Conservation (phyloP, 2,888 invertebrate species). For the Lycocerus yunnanus region DNA sequence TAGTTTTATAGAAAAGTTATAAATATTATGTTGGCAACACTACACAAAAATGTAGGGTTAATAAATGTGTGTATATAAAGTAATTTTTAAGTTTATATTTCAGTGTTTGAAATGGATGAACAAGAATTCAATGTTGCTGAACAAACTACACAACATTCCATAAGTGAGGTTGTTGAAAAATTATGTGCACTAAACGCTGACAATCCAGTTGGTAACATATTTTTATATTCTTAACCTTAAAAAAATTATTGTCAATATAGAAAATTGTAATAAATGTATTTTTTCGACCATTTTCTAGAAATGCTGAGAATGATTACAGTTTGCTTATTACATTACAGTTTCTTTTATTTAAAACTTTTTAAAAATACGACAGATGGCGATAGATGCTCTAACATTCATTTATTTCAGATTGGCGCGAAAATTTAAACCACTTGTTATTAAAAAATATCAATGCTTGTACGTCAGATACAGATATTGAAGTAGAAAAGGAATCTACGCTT, state of each 20-base stretch:
- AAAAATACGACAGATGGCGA: neutral
- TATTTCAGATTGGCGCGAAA: neutral
- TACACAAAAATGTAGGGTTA: neutral
- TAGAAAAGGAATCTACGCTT: neutral
- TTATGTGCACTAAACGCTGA: slow-evolving; percentile 36
- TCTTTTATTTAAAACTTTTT: neutral
- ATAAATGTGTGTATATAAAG: neutral
- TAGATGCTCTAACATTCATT: neutral
- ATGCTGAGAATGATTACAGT: neutral
- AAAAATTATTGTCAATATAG: neutral
- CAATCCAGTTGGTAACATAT: slow-evolving; percentile 32
- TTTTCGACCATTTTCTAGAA: neutral
- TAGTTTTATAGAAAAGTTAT: too few relatives aligned
- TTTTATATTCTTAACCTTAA: neutral
- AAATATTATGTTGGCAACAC: neutral
- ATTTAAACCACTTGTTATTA: neutral
- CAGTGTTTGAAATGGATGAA: neutral
- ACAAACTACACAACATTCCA: slow-evolving; percentile 30
- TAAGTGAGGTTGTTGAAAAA: slow-evolving; percentile 34
- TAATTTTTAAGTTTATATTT: neutral
- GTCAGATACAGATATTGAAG: neutral
- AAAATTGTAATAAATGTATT: neutral
- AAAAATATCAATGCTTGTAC: neutral
- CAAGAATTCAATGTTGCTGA: neutral
- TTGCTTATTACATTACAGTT: neutral